Conservation (phyloP, 2,888 invertebrate species). For the Mimumesa dahlbomi region DNA sequence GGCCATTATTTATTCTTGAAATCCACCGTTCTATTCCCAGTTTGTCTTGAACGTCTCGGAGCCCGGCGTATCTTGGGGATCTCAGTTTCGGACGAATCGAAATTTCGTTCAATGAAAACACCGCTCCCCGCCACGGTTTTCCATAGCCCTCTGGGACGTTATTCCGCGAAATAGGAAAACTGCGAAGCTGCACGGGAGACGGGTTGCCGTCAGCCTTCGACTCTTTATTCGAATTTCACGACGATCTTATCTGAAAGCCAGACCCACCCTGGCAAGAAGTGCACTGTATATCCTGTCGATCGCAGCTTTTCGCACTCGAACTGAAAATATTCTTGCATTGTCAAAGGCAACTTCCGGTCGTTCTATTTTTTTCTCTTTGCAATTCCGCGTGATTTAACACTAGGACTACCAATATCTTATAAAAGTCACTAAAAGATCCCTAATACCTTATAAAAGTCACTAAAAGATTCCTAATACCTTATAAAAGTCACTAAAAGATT, state of each 20-base stretch:
- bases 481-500: too few relatives aligned
- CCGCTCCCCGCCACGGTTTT: conserved; percentile 4
- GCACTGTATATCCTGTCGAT: background rate
- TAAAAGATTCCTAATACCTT: too few relatives aligned
- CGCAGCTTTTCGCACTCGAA: background rate
- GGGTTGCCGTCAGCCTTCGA: background rate
- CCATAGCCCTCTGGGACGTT: conserved; percentile 15
- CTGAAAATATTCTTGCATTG: background rate
- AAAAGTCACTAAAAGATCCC: too few relatives aligned
- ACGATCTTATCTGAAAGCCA: conserved; percentile 3
- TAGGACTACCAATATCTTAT: too few relatives aligned
- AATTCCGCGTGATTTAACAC: too few relatives aligned
- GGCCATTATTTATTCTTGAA: background rate
- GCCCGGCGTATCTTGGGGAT: background rate
- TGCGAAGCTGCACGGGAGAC: background rate
- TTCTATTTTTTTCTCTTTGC: too few relatives aligned
- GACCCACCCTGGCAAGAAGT: background rate
- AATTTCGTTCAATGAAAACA: conserved; percentile 19
- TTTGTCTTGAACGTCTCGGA: background rate
- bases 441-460: too few relatives aligned
- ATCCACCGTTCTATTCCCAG: background rate
- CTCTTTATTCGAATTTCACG: conserved; percentile 6
- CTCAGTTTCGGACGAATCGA: conserved; percentile 18
- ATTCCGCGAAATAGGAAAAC: conserved; percentile 20
- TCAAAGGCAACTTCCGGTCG: background rate